Conservation (phyloP, 2,888 invertebrate species). For the Athalia rosae region DNA sequence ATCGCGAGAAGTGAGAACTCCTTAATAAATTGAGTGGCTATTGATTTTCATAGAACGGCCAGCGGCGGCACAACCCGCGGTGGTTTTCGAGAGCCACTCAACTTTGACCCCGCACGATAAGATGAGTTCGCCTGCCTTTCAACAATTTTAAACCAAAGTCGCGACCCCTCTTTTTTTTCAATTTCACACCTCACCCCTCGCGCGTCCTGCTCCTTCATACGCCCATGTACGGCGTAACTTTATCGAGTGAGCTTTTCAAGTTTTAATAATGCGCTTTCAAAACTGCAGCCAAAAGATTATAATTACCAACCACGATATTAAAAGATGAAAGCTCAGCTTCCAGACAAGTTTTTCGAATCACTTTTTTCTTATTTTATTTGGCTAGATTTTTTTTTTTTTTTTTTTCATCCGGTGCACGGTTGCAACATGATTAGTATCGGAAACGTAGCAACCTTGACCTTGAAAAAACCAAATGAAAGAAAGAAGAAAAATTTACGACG, state of each 20-base stretch:
- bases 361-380: too few species aligned
- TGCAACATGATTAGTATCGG: too few species aligned
- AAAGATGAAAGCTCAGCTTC: too few species aligned
- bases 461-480: not conserved
- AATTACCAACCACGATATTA: too few species aligned
- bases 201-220: too few species aligned
- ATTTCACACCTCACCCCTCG: not conserved
- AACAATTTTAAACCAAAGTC: not conserved
- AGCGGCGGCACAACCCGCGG: not conserved
- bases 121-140: not conserved
- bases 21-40: constrained; percentile 34
- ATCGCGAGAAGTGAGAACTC: constrained; percentile 8
- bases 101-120: constrained; percentile 32
- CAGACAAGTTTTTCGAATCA: too few species aligned
- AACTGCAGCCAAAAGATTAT: too few species aligned
- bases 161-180: not conserved
- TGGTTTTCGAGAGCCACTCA: not conserved
- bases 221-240: too few species aligned
- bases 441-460: not conserved
- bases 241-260: too few species aligned
- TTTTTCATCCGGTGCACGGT: too few species aligned
- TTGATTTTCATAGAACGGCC: constrained; percentile 34
- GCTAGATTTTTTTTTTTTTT: too few species aligned
- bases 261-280: too few species aligned
- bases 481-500: not conserved